Conservation (phyloP, 92 coral and sea anemone genomes). For the Paramuricea clavata region DNA sequence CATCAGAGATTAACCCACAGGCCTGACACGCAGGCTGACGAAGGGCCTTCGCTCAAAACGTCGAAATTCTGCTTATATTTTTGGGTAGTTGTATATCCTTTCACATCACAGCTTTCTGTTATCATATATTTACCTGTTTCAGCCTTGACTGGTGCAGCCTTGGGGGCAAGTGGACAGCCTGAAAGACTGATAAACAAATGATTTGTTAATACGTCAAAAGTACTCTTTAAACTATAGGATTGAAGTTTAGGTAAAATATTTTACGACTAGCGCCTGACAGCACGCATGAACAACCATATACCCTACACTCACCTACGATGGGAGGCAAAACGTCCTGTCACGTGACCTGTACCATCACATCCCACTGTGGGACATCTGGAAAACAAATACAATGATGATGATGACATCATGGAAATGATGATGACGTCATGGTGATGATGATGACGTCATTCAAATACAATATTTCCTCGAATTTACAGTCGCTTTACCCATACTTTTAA, state of each 20-base stretch:
- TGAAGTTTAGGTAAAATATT: no score
- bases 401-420: no score
- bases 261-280: no score
- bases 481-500: not conserved
- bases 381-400: not conserved
- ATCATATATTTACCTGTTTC: slow-evolving; percentile 50
- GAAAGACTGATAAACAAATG: slow-evolving; percentile 70
- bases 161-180: slow-evolving; percentile 96
- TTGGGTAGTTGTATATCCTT: no score
- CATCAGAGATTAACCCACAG: no score
- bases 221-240: no score
- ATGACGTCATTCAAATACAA: not conserved
- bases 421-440: no score
- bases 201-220: not conserved
- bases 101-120: no score
- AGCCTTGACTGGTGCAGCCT: slow-evolving; percentile 69
- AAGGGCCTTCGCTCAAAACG: no score
- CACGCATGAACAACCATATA: not conserved
- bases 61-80: no score
- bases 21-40: no score
- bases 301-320: slow-evolving; percentile 84
- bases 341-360: slow-evolving; percentile 97
- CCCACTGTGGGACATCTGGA: slow-evolving; percentile 92
- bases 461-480: not conserved
- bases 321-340: slow-evolving; percentile 94